Evolutionary conservation across 2,113 vertebrate genomes (phyloP).

Genomic region (Solea senegalensis): DNA sequence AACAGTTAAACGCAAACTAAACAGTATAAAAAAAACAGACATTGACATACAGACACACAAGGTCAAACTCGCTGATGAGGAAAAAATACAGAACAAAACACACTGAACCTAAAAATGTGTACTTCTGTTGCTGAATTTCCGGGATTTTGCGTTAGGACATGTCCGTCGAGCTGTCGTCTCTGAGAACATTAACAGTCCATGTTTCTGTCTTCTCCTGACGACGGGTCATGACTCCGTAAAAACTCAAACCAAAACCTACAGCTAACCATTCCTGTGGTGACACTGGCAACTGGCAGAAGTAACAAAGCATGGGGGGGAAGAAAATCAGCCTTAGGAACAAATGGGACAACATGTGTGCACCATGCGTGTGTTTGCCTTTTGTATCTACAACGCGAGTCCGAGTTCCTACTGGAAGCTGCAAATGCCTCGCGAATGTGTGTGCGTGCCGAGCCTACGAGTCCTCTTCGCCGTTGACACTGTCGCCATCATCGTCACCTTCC

Average conservation of each 20-base stretch:
- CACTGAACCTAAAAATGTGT: constrained; percentile 40
- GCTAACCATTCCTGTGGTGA: constrained; percentile 51
- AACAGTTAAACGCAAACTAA: constrained; percentile 72
- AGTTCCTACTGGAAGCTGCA: constrained; percentile 48
- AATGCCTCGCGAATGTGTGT: constrained; percentile 1
- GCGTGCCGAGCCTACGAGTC: constrained; percentile 65
- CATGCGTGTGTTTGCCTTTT: constrained; percentile 52
- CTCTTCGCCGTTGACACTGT: constrained; percentile 79
- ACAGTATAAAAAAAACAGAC: constrained; percentile 76
- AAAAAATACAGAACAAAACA: constrained; percentile 19
- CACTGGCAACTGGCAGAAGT: constrained; percentile 37
- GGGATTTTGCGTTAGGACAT: constrained; percentile 45
- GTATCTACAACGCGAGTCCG: constrained; percentile 60
- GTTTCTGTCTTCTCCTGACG: constrained; percentile 38
- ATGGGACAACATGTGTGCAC: constrained; percentile 41
- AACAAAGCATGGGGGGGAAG: background rate
- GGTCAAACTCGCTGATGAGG: constrained; percentile 46
- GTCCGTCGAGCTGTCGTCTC: constrained; percentile 66
- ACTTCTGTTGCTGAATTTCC: constrained; percentile 17
- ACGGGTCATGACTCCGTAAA: constrained; percentile 46
- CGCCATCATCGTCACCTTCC: constrained; percentile 73
- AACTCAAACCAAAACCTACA: constrained; percentile 59
- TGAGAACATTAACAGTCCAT: constrained; percentile 56
- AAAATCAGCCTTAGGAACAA: constrained; percentile 27
- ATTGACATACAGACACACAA: constrained; percentile 62